Evolutionary conservation across 2,888 invertebrate species (phyloP).

Genomic region (Dryococelus australis): DNA sequence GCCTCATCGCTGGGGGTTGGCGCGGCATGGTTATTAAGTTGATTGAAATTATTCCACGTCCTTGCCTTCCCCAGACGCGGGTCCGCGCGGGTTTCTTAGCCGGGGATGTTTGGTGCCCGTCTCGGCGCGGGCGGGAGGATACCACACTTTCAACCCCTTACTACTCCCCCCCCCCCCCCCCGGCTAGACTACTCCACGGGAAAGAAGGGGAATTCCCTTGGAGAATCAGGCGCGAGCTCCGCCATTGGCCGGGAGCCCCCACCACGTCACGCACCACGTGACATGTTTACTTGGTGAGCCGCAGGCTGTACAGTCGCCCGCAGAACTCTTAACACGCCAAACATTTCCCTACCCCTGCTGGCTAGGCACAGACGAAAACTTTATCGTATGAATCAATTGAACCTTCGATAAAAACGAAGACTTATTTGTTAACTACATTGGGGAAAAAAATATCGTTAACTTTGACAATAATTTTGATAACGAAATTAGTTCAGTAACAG

Average conservation of each 20-base stretch:
- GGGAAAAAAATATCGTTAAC: too few relatives aligned
- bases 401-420: too few relatives aligned
- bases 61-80: not conserved
- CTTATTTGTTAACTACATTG: too few relatives aligned
- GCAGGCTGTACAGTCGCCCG: not conserved
- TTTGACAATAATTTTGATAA: too few relatives aligned
- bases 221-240: not conserved
- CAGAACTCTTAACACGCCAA: not conserved
- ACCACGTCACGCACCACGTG: constrained; percentile 1
- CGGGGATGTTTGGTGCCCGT: too few relatives aligned
- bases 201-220: not conserved
- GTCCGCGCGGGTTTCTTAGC: not conserved
- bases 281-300: not conserved
- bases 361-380: too few relatives aligned
- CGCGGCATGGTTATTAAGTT: not conserved
- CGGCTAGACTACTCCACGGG: not conserved
- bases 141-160: too few relatives aligned
- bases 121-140: too few relatives aligned
- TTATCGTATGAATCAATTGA: too few relatives aligned
- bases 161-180: not conserved
- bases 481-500: too few relatives aligned
- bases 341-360: too few relatives aligned
- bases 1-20: too few relatives aligned
- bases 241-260: not conserved
- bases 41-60: not conserved